These are phyloP conservation scores for Agriopis aurantiaria DNA, from an alignment of 2,888 invertebrate species.

Conservation along the genomic window DNA sequence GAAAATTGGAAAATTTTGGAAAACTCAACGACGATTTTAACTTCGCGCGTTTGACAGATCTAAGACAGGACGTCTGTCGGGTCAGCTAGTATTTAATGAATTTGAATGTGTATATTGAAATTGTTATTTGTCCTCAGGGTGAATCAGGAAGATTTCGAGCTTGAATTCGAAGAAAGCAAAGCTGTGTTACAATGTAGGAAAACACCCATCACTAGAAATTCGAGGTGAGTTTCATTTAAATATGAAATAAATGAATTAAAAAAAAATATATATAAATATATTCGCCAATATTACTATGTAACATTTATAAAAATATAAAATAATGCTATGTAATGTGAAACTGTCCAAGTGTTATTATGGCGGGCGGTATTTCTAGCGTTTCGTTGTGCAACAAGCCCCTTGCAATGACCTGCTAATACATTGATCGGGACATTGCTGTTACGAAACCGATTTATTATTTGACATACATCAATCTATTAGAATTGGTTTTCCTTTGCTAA, in stretches of 20 bases:
- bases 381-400: slow-evolving; percentile 20
- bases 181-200: slow-evolving; percentile 91
- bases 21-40: no score
- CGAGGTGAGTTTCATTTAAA: no score
- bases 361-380: slow-evolving; percentile 13
- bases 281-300: slow-evolving; percentile 6
- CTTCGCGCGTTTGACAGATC: no score
- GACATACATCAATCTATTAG: background rate
- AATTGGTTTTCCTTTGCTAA: background rate
- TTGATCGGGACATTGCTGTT: slow-evolving; percentile 14
- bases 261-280: no score
- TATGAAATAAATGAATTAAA: no score
- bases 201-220: slow-evolving; percentile 83
- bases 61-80: no score
- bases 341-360: slow-evolving; percentile 5
- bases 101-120: no score
- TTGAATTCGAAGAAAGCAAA: slow-evolving; percentile 96
- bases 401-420: slow-evolving; percentile 22
- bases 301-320: slow-evolving; percentile 5
- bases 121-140: slow-evolving; percentile 76
- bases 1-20: no score
- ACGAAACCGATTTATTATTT: slow-evolving; percentile 6
- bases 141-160: slow-evolving; percentile 95
- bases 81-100: no score
- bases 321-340: slow-evolving; percentile 6